Conservation (phyloP, 2,113 vertebrate genomes). For the Vimba vimba region DNA sequence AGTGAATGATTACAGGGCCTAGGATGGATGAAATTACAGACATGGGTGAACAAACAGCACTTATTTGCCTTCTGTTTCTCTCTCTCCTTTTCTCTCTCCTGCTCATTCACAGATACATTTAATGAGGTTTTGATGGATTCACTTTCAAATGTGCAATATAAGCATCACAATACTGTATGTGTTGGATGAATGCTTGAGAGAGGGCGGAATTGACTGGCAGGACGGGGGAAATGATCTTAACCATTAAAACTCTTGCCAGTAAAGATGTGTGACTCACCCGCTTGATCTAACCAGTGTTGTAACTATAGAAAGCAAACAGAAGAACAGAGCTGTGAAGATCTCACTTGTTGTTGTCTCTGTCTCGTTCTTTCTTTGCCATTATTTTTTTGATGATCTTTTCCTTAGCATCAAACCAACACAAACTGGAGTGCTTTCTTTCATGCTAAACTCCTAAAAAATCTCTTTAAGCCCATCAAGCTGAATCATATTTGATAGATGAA, state of each 20-base stretch:
- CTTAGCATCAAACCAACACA: not conserved
- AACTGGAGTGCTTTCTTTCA: not conserved
- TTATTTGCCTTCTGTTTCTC: conserved; percentile 15
- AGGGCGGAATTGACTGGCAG: not conserved
- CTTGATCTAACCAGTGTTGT: not conserved
- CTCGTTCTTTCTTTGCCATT: not conserved
- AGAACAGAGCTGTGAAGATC: not conserved
- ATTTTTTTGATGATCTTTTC: not conserved
- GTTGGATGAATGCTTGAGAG: not conserved
- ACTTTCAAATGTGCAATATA: not conserved
- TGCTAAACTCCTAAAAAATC: not conserved
- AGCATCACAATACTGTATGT: not conserved
- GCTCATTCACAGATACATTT: not conserved
- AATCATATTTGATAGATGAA: not conserved
- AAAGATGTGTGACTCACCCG: conserved; percentile 7
- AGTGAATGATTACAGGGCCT: conserved; percentile 16
- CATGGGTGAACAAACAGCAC: conserved; percentile 1
- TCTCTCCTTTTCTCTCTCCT: conserved; percentile 1
- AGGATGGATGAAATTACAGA: conserved; percentile 42
- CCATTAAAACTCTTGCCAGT: conserved; percentile 10
- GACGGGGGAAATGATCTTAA: conserved; percentile 16
- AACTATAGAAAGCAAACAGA: not conserved
- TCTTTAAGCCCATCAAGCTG: too few relatives aligned
- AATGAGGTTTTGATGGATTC: not conserved
- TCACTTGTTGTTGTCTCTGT: not conserved